Evolutionary conservation across 2,113 vertebrate species (phyloP).

Genomic region (Sapayoa aenigma): DNA sequence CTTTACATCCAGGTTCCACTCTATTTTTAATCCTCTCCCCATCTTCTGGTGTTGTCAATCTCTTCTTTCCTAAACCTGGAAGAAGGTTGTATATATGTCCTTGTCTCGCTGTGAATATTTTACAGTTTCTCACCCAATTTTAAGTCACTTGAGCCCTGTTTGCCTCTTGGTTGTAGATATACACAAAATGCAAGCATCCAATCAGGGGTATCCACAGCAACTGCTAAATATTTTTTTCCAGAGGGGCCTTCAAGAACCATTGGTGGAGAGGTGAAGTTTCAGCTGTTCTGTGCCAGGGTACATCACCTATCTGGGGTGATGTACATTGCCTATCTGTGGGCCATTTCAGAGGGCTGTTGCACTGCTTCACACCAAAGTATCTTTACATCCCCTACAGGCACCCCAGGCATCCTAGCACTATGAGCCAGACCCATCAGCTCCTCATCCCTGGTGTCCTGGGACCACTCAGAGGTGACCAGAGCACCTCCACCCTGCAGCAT

Average conservation of each 20-base stretch:
- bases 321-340: not conserved
- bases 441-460: not conserved
- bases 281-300: not conserved
- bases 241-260: not conserved
- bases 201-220: not conserved
- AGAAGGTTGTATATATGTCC: not conserved
- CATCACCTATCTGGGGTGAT: no score
- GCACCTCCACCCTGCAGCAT: not conserved
- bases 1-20: not conserved
- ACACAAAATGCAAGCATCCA: not conserved
- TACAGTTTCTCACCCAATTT: not conserved
- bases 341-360: not conserved
- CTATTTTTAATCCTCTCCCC: not conserved
- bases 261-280: not conserved
- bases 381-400: not conserved
- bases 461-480: not conserved
- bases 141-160: not conserved
- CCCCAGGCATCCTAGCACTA: not conserved
- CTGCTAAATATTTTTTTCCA: slow-evolving; percentile 16
- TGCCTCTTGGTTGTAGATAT: not conserved
- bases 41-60: not conserved
- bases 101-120: not conserved
- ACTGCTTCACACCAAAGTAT: not conserved
- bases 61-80: not conserved
- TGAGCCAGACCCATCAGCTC: slow-evolving; percentile 38